phyloP scores from a whole-genome alignment of 2,797 vertebrate species.

The Tinamus major region DNA sequence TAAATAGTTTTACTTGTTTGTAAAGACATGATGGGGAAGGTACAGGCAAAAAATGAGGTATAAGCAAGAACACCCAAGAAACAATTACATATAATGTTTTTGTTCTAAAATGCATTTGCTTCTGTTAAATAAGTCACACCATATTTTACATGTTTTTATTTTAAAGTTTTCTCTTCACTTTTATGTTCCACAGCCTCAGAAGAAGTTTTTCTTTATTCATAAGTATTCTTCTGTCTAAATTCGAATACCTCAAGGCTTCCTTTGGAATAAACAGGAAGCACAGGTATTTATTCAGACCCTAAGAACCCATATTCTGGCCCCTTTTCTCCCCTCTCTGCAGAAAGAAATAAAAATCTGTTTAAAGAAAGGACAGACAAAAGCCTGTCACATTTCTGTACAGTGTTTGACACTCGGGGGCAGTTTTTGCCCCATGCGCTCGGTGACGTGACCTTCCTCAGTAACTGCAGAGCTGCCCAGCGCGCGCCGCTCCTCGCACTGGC shows the following conservation, averaged over 20 bases:
- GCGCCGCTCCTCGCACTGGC: neutral
- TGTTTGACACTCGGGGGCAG: neutral
- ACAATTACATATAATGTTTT: neutral
- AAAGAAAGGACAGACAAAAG: neutral
- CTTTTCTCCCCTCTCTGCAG: neutral
- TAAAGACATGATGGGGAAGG: neutral
- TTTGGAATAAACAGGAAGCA: neutral
- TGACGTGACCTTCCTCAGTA: neutral
- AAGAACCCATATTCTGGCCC: neutral
- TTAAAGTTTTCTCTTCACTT: neutral
- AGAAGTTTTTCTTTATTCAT: neutral
- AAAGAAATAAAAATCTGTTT: neutral
- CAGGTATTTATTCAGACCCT: neutral
- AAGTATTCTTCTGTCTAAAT: neutral
- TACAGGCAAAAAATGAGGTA: neutral
- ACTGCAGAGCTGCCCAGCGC: neutral
- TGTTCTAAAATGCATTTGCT: neutral
- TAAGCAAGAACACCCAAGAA: neutral
- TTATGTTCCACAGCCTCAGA: neutral
- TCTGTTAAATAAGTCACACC: neutral
- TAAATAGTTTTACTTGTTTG: slow-evolving; percentile 53
- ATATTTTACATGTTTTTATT: neutral
- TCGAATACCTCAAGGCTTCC: neutral
- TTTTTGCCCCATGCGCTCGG: fast-evolving
- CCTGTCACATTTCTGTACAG: neutral